These are phyloP conservation scores for Calidris pugnax DNA, from an alignment of 2,113 vertebrate species.

Conservation along the genomic window DNA sequence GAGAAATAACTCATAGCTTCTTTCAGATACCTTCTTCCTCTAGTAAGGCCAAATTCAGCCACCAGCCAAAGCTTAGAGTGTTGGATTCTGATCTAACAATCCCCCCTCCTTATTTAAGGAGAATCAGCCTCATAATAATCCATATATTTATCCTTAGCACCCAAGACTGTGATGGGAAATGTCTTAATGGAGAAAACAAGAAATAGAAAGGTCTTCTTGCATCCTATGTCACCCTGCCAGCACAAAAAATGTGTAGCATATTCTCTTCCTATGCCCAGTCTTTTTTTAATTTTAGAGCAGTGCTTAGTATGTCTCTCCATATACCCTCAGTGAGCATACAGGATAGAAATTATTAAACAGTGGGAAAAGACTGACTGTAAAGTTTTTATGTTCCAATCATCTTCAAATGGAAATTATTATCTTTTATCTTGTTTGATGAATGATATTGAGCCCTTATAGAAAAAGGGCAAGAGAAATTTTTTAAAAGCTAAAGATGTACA, in stretches of 20 bases:
- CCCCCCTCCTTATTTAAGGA: background rate
- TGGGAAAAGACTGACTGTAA: background rate
- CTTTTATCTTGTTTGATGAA: background rate
- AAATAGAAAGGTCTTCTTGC: background rate
- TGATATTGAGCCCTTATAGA: background rate
- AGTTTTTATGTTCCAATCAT: background rate
- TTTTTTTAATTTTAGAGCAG: background rate
- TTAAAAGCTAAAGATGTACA: background rate
- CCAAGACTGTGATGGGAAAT: background rate
- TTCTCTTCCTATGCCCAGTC: background rate
- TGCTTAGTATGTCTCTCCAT: background rate
- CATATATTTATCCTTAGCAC: background rate
- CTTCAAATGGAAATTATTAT: background rate
- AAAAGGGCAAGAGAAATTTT: background rate
- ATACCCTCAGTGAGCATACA: background rate
- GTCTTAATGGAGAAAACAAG: background rate
- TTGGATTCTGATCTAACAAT: background rate
- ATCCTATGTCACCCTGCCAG: background rate
- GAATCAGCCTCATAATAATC: background rate
- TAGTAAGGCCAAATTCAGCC: background rate
- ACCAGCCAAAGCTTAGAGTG: background rate
- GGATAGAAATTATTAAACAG: background rate
- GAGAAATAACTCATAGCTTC: background rate
- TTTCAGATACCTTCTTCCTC: background rate
- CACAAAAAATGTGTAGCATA: rapidly evolving